These are phyloP conservation scores for Plumapathes pennacea DNA, from an alignment of 92 coral and sea anemone species.

Conservation along the genomic window DNA sequence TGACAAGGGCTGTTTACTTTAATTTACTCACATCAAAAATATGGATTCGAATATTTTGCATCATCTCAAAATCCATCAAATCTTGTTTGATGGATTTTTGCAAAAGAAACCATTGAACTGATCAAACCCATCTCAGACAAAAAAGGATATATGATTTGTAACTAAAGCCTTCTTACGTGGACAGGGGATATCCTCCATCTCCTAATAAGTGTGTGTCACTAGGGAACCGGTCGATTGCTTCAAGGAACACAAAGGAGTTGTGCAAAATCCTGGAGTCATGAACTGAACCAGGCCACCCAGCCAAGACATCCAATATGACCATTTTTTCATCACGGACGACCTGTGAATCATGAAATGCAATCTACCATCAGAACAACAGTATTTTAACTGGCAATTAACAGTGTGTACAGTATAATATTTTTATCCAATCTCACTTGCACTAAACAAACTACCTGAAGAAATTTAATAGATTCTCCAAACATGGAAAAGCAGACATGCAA, in stretches of 20 bases:
- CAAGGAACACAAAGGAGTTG: slow-evolving; percentile 7
- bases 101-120: too few relatives aligned
- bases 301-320: slow-evolving; percentile 8
- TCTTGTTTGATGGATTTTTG: too few relatives aligned
- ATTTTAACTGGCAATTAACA: too few relatives aligned
- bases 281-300: slow-evolving; percentile 7
- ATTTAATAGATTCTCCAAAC: not conserved
- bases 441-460: not conserved
- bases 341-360: slow-evolving; percentile 7
- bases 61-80: too few relatives aligned
- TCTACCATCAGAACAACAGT: too few relatives aligned
- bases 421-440: not conserved
- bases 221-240: slow-evolving; percentile 7
- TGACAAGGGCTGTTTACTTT: too few relatives aligned
- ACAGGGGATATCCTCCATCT: slow-evolving; percentile 13
- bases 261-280: slow-evolving; percentile 5
- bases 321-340: slow-evolving; percentile 4
- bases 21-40: too few relatives aligned
- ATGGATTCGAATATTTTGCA: too few relatives aligned
- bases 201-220: slow-evolving; percentile 10
- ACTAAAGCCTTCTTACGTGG: slow-evolving; percentile 10
- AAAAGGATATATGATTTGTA: too few relatives aligned
- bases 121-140: too few relatives aligned
- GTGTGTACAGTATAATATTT: not conserved
- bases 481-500: slow-evolving; percentile 2